Evolutionary conservation across 2,888 invertebrate genomes (phyloP).

Genomic region (Spisula subtruncata): DNA sequence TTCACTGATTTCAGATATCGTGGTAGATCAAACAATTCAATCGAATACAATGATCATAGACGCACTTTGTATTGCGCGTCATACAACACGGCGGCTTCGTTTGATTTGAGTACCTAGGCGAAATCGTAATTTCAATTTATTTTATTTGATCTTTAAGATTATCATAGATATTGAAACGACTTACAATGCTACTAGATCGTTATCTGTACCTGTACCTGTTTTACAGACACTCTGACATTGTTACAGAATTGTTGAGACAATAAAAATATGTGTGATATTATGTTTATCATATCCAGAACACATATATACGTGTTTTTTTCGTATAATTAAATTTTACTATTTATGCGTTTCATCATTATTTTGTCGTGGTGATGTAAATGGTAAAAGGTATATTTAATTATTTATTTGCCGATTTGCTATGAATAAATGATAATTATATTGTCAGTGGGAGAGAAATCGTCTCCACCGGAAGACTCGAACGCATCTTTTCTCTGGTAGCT

Average conservation of each 20-base stretch:
- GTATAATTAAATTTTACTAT: too few relatives aligned
- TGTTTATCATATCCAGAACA: not conserved
- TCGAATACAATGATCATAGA: conserved; percentile 25
- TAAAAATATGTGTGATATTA: not conserved
- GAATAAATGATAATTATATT: too few relatives aligned
- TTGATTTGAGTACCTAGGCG: conserved; percentile 32
- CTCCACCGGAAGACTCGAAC: too few relatives aligned
- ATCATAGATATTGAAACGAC: not conserved
- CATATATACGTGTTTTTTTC: not conserved
- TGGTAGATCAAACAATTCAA: conserved; percentile 31
- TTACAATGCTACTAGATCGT: not conserved
- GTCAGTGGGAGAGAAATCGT: too few relatives aligned
- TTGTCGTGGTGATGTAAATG: too few relatives aligned
- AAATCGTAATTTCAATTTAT: conserved; percentile 46
- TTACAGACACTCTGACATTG: not conserved
- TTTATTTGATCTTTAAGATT: conserved; percentile 41
- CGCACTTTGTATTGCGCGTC: conserved; percentile 38
- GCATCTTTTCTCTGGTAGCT: too few relatives aligned
- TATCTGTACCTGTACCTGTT: not conserved
- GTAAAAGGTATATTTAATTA: too few relatives aligned
- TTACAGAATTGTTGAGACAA: not conserved
- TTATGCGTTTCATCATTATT: too few relatives aligned
- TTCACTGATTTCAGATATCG: conserved; percentile 21
- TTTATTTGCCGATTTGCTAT: too few relatives aligned
- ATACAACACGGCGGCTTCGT: conserved; percentile 37